Conservation (phyloP, 1,140 invertebrate species). For the Neotoxoptera formosana region DNA sequence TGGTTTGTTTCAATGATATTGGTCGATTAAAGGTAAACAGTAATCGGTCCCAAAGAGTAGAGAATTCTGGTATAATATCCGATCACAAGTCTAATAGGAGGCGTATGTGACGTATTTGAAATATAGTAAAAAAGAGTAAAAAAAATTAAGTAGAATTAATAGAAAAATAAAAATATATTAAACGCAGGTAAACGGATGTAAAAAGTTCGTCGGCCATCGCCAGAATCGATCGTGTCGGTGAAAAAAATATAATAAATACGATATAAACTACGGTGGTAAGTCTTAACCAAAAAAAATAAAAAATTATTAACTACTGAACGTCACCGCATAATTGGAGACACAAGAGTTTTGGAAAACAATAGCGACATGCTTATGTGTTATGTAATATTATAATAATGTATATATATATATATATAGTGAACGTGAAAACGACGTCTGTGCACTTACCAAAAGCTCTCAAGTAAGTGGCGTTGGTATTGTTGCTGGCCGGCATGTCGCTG, state of each 20-base stretch:
- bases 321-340: neutral
- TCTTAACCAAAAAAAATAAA: too few species aligned
- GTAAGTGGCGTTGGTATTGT: conserved; percentile 56
- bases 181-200: neutral
- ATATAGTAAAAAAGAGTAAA: neutral
- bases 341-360: neutral
- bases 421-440: neutral
- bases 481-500: conserved; percentile 47
- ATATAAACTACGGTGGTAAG: too few species aligned
- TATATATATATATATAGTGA: too few species aligned
- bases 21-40: neutral
- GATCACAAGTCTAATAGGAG: neutral
- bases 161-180: too few species aligned
- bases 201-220: neutral
- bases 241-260: neutral
- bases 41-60: neutral
- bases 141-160: too few species aligned
- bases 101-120: neutral
- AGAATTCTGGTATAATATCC: neutral
- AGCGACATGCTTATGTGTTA: neutral
- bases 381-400: too few species aligned
- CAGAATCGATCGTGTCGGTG: neutral
- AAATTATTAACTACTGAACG: neutral
- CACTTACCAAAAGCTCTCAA: conserved; percentile 57
- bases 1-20: neutral